These are phyloP conservation scores for Labia minor DNA, from an alignment of 2,888 invertebrate species.

Conservation along the genomic window DNA sequence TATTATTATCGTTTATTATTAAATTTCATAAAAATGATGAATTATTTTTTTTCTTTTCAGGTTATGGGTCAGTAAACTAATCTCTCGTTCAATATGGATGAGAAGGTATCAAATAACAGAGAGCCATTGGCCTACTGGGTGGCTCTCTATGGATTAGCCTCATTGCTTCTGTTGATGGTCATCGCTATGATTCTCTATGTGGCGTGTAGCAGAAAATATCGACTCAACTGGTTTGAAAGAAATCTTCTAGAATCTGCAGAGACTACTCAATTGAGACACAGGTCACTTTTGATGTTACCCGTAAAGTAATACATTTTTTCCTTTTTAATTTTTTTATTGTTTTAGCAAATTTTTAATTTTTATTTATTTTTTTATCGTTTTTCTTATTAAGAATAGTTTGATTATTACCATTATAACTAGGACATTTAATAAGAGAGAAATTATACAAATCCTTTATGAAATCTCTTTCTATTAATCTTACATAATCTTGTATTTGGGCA, in stretches of 20 bases:
- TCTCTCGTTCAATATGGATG: not conserved
- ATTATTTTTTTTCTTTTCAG: no score
- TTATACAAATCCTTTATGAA: no score
- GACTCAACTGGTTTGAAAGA: slow-evolving; percentile 50
- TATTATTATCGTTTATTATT: no score
- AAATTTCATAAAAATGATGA: no score
- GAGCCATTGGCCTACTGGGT: slow-evolving; percentile 30
- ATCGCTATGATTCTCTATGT: slow-evolving; percentile 41
- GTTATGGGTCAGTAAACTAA: no score
- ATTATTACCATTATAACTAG: no score
- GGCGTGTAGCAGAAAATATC: slow-evolving; percentile 43
- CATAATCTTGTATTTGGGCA: no score
- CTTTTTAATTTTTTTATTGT: not conserved
- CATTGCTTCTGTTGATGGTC: slow-evolving; percentile 40
- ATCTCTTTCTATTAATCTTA: no score
- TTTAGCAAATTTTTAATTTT: no score
- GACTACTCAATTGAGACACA: slow-evolving; percentile 24
- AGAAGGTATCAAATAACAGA: not conserved
- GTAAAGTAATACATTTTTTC: not conserved
- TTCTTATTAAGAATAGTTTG: no score
- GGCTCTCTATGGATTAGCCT: slow-evolving; percentile 40
- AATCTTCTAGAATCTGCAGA: slow-evolving; percentile 43
- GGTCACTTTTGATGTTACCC: slow-evolving; percentile 22
- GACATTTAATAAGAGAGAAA: no score
- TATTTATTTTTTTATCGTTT: no score